A percentile compares a stretch with the other conserved stretches of the same genome.
Conservation (phyloP, 2,113 vertebrate genomes). For the Patagioenas fasciata region DNA sequence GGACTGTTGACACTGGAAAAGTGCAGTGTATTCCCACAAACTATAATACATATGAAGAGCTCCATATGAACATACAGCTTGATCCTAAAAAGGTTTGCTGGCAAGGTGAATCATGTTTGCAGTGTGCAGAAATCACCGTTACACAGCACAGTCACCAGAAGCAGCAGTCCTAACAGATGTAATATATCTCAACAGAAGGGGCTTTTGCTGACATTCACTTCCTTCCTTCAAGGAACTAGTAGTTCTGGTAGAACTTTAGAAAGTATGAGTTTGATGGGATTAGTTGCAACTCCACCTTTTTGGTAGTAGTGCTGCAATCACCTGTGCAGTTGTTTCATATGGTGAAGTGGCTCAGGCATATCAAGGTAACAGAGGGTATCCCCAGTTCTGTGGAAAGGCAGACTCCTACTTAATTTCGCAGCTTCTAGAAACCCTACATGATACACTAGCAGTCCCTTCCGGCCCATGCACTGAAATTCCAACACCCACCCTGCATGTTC, state of each 20-base stretch:
- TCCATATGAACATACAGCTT: neutral
- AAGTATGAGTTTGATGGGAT: neutral
- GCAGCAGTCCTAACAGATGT: neutral
- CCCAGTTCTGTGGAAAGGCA: neutral
- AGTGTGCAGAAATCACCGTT: neutral
- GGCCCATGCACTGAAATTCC: neutral
- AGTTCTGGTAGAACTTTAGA: neutral
- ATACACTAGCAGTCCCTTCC: neutral
- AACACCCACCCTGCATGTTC: neutral
- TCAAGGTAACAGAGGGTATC: neutral
- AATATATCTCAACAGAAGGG: neutral
- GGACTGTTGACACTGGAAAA: neutral
- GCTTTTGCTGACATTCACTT: neutral
- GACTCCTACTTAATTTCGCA: neutral
- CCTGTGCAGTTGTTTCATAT: neutral
- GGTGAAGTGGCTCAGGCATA: neutral
- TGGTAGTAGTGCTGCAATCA: neutral
- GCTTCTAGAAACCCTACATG: neutral
- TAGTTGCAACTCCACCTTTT: neutral
- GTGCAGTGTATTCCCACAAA: neutral
- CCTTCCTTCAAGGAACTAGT: neutral
- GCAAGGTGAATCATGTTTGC: neutral
- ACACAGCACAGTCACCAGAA: neutral
- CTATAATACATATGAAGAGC: accelerated
- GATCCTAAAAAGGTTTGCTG: neutral